These are phyloP conservation scores for Aspidoscelis tigris DNA, from an alignment of 2,113 vertebrate genomes.

Conservation along the genomic window DNA sequence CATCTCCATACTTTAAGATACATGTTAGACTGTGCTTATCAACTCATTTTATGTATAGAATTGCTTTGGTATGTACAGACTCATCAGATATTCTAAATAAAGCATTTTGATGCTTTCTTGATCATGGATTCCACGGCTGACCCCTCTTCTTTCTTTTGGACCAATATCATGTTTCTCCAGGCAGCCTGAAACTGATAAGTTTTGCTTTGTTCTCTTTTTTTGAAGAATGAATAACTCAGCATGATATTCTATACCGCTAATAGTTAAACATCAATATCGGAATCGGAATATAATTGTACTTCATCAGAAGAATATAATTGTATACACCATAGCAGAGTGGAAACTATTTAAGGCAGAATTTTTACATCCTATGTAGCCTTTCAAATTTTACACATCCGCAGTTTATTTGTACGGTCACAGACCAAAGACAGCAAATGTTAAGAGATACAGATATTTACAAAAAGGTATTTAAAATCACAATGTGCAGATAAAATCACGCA, in stretches of 20 bases:
- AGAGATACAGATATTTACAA: no score
- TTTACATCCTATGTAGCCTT: no score
- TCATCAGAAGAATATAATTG: no score
- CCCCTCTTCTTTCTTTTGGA: constrained; percentile 42
- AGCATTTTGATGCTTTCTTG: constrained; percentile 53
- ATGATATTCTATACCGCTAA: no score
- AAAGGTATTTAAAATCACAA: no score
- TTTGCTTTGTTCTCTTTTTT: neutral
- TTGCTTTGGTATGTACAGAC: constrained; percentile 36
- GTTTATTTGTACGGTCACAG: no score
- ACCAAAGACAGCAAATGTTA: no score
- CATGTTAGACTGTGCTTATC: constrained; percentile 23
- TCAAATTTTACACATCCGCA: neutral
- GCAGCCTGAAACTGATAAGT: neutral
- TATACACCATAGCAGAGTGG: neutral
- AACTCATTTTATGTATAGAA: constrained; percentile 37
- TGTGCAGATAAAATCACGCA: no score
- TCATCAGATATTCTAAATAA: constrained; percentile 57
- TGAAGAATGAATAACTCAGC: neutral
- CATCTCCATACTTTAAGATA: constrained; percentile 17
- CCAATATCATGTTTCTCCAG: neutral
- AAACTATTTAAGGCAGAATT: neutral
- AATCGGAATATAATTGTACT: neutral
- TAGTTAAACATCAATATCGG: neutral
- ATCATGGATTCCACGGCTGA: constrained; percentile 54